These are phyloP conservation scores for Drosophila lacicola DNA, from an alignment of 2,888 invertebrate species.

Conservation along the genomic window DNA sequence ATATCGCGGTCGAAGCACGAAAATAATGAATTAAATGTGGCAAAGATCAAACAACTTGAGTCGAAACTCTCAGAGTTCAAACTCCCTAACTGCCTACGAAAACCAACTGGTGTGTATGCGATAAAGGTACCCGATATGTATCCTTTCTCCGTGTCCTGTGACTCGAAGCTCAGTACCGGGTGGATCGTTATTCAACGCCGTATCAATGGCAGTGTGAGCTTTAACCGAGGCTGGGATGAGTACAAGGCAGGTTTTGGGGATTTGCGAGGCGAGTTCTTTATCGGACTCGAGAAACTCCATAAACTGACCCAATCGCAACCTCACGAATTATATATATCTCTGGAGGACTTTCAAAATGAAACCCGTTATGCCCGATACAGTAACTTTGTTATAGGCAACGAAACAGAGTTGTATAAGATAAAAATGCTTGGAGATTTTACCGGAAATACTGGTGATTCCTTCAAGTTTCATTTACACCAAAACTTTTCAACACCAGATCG, in stretches of 20 bases:
- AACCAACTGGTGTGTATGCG: background rate
- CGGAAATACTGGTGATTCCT: conserved; percentile 88
- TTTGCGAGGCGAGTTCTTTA: conserved; percentile 89
- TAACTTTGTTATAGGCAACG: conserved; percentile 88
- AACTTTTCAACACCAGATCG: conserved; percentile 89
- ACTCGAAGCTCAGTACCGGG: conserved; percentile 84
- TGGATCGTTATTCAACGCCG: conserved; percentile 83
- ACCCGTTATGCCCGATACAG: conserved; percentile 87
- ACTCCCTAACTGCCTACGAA: background rate
- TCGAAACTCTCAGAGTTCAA: no score
- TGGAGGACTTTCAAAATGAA: conserved; percentile 87
- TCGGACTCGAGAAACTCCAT: conserved; percentile 88
- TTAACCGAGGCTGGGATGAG: conserved; percentile 87
- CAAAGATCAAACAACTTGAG: background rate
- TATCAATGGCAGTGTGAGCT: conserved; percentile 88
- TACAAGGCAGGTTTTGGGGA: conserved; percentile 90
- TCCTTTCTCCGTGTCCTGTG: conserved; percentile 86
- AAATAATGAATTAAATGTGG: background rate
- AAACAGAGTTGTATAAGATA: conserved; percentile 88
- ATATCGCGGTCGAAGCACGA: background rate
- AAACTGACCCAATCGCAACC: conserved; percentile 78
- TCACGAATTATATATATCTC: conserved; percentile 87
- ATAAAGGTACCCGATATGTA: background rate
- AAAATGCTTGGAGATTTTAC: conserved; percentile 88
- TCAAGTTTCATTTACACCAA: conserved; percentile 88